A percentile compares a stretch with the other conserved stretches of the same genome.
Evolutionary conservation across 2,888 invertebrate genomes (phyloP).

Genomic region (Noctua janthe): DNA sequence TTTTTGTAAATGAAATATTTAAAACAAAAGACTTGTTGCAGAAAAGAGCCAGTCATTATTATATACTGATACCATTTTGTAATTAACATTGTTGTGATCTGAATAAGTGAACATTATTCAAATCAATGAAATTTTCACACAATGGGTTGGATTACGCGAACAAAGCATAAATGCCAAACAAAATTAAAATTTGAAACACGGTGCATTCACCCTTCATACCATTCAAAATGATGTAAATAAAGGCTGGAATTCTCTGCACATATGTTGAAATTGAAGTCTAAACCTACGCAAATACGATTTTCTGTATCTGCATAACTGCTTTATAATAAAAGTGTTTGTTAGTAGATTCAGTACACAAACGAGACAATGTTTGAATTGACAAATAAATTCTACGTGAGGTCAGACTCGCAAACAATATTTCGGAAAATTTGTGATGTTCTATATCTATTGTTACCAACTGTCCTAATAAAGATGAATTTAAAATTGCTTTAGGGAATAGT

Average conservation of each 20-base stretch:
- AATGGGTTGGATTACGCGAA: conserved; percentile 17
- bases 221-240: conserved; percentile 44
- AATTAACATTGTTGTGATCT: background rate
- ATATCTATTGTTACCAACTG: conserved; percentile 6
- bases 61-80: background rate
- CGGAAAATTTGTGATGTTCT: background rate
- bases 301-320: conserved; percentile 21
- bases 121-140: conserved; percentile 10
- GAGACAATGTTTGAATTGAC: conserved; percentile 14
- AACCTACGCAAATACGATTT: conserved; percentile 37
- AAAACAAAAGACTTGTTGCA: background rate
- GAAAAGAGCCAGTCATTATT: background rate
- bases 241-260: conserved; percentile 8
- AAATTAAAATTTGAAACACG: conserved; percentile 41
- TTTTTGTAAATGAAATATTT: background rate
- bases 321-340: conserved; percentile 34
- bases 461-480: background rate
- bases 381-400: conserved; percentile 29
- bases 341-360: conserved; percentile 1
- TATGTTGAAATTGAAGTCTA: conserved; percentile 21
- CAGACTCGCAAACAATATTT: conserved; percentile 11
- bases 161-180: conserved; percentile 26
- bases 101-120: conserved; percentile 17
- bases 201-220: conserved; percentile 19
- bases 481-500: background rate